Evolutionary conservation across 2,888 invertebrate species (phyloP), one percentile per base, ranked within the genome.

Genomic region (Ganaspis brasiliensis): DNA sequence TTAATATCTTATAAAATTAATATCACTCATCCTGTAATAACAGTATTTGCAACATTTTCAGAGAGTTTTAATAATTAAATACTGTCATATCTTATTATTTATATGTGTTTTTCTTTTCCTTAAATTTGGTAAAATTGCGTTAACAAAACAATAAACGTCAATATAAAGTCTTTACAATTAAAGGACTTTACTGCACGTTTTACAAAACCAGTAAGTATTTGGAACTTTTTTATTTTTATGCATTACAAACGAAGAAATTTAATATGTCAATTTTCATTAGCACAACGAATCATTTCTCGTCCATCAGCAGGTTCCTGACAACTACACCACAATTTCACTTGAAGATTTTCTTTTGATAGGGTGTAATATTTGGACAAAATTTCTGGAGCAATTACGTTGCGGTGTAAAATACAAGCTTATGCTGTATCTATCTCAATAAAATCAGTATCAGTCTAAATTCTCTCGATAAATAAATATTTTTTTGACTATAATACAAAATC

Each of bases 251-350:
- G 67, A 67, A 67, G 37, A 5, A 31, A 67, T 35, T 40, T 21
- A 16, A 67, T 37, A 12, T 37, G 8, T 10, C 67, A 67, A n/a
- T 40, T 4, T 31, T 67, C 35, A 40, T 67, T 67, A n/a, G 67
- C 37, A 67, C 67, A 67, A 12, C 67, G 31, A 14, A 67, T 67
- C 67, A 67, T 67, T 37, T 35, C 6, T 37, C 67, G 31, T 4
- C 67, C 40, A 67, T 40, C 67, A 67, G 35, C 14, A 10, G n/a
- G 26, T 40, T 37, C 37, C 16, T 37, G 10, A 19, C 67, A 67
- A 35, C 1, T 37, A 21, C 67, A 67, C 67, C 67, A 67, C 8
- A 67, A 37, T 40, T 67, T 6, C 14, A 10, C 6, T 26, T 56
- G 16, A 56, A 56, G 6, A 56, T 56, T 21, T 24, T 26, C 26